Conservation (phyloP, 2,888 invertebrate genomes). For the Poecilus cupreus region DNA sequence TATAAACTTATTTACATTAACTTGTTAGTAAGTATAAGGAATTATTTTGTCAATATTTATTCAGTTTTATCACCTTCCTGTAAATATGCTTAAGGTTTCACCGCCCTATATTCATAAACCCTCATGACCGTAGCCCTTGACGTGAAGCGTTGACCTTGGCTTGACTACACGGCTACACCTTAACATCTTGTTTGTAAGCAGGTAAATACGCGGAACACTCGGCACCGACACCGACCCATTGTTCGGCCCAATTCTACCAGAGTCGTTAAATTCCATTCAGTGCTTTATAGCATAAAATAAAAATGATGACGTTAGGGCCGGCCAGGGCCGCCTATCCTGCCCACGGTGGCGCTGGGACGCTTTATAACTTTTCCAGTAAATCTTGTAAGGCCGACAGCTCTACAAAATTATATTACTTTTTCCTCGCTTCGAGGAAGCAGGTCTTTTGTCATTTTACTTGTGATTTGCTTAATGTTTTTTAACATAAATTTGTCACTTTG, state of each 20-base stretch:
- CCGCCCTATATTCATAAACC: too few species aligned
- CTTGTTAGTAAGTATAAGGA: too few species aligned
- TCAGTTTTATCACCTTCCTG: too few species aligned
- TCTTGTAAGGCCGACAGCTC: not conserved
- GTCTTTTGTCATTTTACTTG: not conserved
- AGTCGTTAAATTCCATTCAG: not conserved
- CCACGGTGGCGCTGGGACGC: not conserved
- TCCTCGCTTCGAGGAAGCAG: not conserved
- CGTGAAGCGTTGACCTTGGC: not conserved
- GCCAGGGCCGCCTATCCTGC: not conserved
- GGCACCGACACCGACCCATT: not conserved
- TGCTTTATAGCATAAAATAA: not conserved
- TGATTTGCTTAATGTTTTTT: not conserved
- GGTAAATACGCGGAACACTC: not conserved
- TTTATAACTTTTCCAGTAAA: not conserved
- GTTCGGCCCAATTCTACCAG: not conserved
- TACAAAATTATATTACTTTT: not conserved
- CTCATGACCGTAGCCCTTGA: too few species aligned
- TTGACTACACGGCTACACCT: too few species aligned
- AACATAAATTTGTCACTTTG: not conserved
- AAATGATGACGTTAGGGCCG: not conserved
- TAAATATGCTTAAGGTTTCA: too few species aligned
- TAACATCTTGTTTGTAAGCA: not conserved
- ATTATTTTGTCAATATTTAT: too few species aligned
- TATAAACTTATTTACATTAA: too few species aligned